phyloP scores from a whole-genome alignment of 2,888 invertebrate genomes.

The Drosophila rellima region DNA sequence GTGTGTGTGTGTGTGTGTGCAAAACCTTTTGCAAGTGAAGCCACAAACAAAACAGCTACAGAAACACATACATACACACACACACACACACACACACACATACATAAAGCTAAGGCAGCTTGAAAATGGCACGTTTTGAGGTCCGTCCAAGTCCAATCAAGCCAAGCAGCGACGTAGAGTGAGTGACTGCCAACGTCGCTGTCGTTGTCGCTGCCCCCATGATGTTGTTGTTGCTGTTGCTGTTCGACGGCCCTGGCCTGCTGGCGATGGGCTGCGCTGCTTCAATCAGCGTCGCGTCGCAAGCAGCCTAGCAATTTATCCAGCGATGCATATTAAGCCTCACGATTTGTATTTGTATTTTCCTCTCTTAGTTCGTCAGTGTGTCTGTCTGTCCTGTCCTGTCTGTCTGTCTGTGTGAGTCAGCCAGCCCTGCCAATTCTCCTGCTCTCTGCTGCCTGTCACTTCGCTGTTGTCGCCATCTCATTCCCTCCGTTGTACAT shows the following conservation, averaged over 20 bases:
- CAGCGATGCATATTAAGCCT: slow-evolving; percentile 83
- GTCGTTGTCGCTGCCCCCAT: slow-evolving; percentile 30
- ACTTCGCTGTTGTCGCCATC: slow-evolving; percentile 30
- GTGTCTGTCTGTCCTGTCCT: slow-evolving; percentile 20
- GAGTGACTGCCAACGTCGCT: slow-evolving; percentile 20
- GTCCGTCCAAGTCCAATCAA: slow-evolving; percentile 80
- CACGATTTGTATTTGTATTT: slow-evolving; percentile 83
- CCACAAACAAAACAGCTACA: slow-evolving; percentile 68
- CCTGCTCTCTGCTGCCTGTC: slow-evolving; percentile 36
- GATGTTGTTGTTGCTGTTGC: not conserved
- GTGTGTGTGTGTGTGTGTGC: slow-evolving; percentile 13
- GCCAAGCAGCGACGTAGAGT: slow-evolving; percentile 60
- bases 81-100: slow-evolving; percentile 14
- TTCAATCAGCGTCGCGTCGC: slow-evolving; percentile 65
- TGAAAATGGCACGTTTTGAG: slow-evolving; percentile 79
- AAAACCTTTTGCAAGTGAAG: slow-evolving; percentile 70
- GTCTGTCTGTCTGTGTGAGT: slow-evolving; percentile 63
- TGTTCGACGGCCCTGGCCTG: slow-evolving; percentile 50
- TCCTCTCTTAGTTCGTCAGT: slow-evolving; percentile 40
- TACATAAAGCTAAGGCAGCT: slow-evolving; percentile 66
- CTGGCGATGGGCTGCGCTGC: slow-evolving; percentile 40
- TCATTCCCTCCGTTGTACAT: slow-evolving; percentile 12
- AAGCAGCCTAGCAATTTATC: slow-evolving; percentile 79
- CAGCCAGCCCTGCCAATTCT: slow-evolving; percentile 39
- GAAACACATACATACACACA: slow-evolving; percentile 24